Base-by-base conservation (phyloP, 30 jellyfish, hydroid and myxozoan genomes). In the Clytia hemisphaerica region DNA sequence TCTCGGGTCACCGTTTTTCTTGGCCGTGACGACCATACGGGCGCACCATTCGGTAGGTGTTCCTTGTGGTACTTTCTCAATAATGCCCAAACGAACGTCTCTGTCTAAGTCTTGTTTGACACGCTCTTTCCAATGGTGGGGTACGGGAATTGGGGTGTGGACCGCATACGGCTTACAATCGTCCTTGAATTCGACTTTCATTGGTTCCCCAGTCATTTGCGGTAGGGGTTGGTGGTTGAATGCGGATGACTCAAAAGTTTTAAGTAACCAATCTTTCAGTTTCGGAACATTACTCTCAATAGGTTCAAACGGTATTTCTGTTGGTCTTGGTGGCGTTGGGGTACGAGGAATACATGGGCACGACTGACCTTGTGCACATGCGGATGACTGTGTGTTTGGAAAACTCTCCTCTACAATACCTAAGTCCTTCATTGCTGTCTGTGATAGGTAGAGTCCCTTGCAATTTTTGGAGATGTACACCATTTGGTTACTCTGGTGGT, bases 21-120 rank as follows among this genome's bases (percentile, higher is more conserved):
- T n/a, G n/a, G n/a, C n/a, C 65, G 73, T 46, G 2, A 72, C 84
- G 14, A 72, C 80, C 84, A 72, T 72, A 22, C 78, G 66, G 79
- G 77, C 32, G 36, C 84, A 72, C 84, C 84, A 72, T 4, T 29
- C 30, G 2, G 78, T 25, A 4, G 84, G 68, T 3, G 63, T 58
- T 6, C 84, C 65, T 21, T 50, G 65, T 7, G 65, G 65, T 7
- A 50, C 65, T 12, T 24, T 24, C 25, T 50, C 65, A 21, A 50
- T 50, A 21, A 50, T 50, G 65, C 65, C 65, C 6, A 50, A 30
- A 10, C 30, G 30, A 7, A 50, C 25, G 26, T 50, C 65, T 21
- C 65, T 10, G 65, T 50, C 65, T 10, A 50, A 30, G 6, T 30
- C 65, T 6, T 24, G 30, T 21, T 50, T 50, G 30, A 50, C 25